Base-by-base conservation (phyloP, 2,113 vertebrate species). In the Otocyon megalotis region DNA sequence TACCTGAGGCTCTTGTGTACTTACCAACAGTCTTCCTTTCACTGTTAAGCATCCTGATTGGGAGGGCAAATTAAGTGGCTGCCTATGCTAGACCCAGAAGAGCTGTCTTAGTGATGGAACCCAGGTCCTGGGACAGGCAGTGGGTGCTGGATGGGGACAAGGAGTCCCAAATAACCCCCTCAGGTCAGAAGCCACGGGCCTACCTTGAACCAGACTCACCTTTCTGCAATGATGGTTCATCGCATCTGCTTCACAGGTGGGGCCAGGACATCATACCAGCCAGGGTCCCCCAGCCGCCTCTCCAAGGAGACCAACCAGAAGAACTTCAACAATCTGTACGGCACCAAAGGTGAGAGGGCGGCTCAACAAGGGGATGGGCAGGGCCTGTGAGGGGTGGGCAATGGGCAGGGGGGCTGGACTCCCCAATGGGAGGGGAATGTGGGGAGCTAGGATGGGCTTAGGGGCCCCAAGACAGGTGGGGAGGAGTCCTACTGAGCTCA, bases 311-410 rank as follows among this genome's bases (percentile, higher is more conserved):
- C 74, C 43, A 96, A 84, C 82, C 96, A 97, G 90, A 95, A 98
- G 97, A 96, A 97, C 60, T 96, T 98, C 90, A 98, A 93, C 84
- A 98, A 98, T 30, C 95, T 98, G 19, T 98, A 97, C 0, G 98
- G 98, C 69, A 97, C 97, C 92, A 98, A 98, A 97, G 98, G 98
- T 98, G 96, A 53, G 71, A 20, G 32, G 56, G 3, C 8, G n/a
- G 62, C 54, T 76, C 69, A 32, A 19, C 26, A 22, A 2, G 1
- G 17, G 86, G 22, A 3, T 26, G 50, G 37, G 62, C 28, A 20
- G 62, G 60, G 8, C 28, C 30, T 20, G 12, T 3, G 35, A 2
- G 22, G 43, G 24, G 16, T 2, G 43, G 63, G 30, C 4, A 5
- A 1, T 10, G 43, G 63, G 32, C 9, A 4, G 10, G 10, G 24